phyloP scores from a whole-genome alignment of 1,140 invertebrate species.

The Cydia pomonella region DNA sequence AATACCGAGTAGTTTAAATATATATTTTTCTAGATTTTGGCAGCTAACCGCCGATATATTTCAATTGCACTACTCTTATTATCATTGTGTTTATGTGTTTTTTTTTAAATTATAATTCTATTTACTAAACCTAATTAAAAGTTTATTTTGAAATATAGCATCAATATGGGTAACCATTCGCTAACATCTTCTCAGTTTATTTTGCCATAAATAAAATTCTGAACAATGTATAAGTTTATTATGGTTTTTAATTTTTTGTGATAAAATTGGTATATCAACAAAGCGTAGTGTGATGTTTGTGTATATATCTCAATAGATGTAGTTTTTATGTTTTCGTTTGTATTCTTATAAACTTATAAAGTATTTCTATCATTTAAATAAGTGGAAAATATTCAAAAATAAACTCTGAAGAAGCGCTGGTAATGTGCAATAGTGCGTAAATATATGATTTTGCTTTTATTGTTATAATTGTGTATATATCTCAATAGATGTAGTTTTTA shows the following conservation, averaged over 20 bases:
- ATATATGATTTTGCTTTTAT: not conserved
- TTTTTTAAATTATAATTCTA: too few species aligned
- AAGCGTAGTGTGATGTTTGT: conserved; percentile 20
- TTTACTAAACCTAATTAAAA: too few species aligned
- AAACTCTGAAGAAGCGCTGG: not conserved
- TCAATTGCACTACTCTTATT: too few species aligned
- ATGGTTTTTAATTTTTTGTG: not conserved
- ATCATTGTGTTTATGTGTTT: too few species aligned
- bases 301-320: not conserved
- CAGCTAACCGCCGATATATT: too few species aligned
- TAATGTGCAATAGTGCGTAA: conserved; percentile 3
- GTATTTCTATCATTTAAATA: too few species aligned
- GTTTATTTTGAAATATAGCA: too few species aligned
- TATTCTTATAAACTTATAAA: too few species aligned
- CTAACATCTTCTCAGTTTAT: not conserved
- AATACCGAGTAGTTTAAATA: too few species aligned
- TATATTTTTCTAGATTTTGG: too few species aligned
- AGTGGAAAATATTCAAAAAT: too few species aligned
- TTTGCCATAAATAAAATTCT: not conserved
- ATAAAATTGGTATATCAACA: conserved; percentile 8
- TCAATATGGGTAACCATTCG: too few species aligned
- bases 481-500: not conserved
- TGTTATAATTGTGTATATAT: not conserved
- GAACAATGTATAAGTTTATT: not conserved
- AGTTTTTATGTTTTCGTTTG: not conserved